Evolutionary conservation across 2,113 vertebrate genomes (phyloP).

Genomic region (Aptenodytes patagonicus): DNA sequence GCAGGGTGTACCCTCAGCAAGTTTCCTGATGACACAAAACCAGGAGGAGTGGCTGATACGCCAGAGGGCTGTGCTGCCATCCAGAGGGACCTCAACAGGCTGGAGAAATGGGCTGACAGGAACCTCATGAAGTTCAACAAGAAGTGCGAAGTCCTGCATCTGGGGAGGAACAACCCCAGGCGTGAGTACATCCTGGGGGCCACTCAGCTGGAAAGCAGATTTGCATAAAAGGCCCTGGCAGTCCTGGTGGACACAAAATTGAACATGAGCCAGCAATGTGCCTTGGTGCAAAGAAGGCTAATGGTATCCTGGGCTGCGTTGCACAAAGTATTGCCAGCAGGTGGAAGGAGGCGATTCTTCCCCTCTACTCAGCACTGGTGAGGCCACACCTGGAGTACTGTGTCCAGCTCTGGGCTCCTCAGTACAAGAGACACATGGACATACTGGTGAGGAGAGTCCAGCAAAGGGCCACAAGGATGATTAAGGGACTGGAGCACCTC

Average conservation of each 20-base stretch:
- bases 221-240: not conserved
- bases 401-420: not conserved
- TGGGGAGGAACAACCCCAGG: not conserved
- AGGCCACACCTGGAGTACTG: not conserved
- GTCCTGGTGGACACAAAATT: not conserved
- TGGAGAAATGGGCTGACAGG: not conserved
- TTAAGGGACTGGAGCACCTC: not conserved
- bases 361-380: not conserved
- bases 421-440: too few relatives aligned
- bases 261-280: not conserved
- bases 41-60: not conserved
- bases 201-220: not conserved
- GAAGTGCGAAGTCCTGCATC: not conserved
- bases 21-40: not conserved
- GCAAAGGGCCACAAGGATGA: not conserved
- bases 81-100: not conserved
- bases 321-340: not conserved
- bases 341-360: not conserved
- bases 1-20: not conserved
- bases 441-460: not conserved
- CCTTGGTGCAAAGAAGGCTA: not conserved
- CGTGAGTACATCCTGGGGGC: not conserved
- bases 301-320: not conserved
- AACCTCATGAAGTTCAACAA: not conserved
- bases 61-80: not conserved